A percentile compares a stretch with the other conserved stretches of the same genome.
These are phyloP conservation scores for Chaetogeoica ovagalla DNA, from an alignment of 2,888 invertebrate species.

Conservation along the genomic window DNA sequence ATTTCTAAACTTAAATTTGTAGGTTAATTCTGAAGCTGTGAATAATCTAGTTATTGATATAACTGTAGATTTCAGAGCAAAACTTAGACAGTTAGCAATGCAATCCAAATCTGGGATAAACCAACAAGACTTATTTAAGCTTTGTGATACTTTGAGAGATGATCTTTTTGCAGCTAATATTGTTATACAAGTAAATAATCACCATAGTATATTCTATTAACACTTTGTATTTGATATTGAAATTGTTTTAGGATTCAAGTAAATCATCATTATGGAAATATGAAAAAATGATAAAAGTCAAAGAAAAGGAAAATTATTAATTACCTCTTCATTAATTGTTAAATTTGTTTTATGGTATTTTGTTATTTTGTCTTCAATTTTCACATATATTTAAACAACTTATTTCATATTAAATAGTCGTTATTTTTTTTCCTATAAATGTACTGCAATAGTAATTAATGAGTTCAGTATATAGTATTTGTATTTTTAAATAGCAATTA, in stretches of 20 bases:
- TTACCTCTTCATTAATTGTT: background rate
- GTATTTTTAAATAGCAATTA: too few relatives aligned
- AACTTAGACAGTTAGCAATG: conserved; percentile 55
- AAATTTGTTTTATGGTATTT: background rate
- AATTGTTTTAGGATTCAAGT: conserved; percentile 26
- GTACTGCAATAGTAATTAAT: too few relatives aligned
- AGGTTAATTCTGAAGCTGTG: conserved; percentile 21
- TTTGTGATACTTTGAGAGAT: conserved; percentile 71
- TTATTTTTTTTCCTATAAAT: too few relatives aligned
- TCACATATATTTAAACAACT: too few relatives aligned
- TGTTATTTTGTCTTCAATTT: too few relatives aligned
- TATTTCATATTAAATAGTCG: too few relatives aligned
- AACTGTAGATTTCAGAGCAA: conserved; percentile 55
- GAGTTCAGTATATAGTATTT: too few relatives aligned
- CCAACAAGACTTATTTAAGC: conserved; percentile 62
- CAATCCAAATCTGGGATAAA: conserved; percentile 42
- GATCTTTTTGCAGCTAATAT: conserved; percentile 68
- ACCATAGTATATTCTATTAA: background rate
- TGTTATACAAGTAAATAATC: conserved; percentile 65
- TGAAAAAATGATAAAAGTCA: background rate
- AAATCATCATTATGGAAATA: conserved; percentile 34
- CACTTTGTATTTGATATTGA: background rate
- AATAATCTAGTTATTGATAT: conserved; percentile 54
- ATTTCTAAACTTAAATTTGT: conserved; percentile 11
- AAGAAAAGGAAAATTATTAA: background rate